Percentiles rank a stretch among this genome's conserved stretches.
These are phyloP conservation scores for Cyphomyrmex costatus DNA, from an alignment of 1,140 invertebrate genomes.

Conservation along the genomic window DNA sequence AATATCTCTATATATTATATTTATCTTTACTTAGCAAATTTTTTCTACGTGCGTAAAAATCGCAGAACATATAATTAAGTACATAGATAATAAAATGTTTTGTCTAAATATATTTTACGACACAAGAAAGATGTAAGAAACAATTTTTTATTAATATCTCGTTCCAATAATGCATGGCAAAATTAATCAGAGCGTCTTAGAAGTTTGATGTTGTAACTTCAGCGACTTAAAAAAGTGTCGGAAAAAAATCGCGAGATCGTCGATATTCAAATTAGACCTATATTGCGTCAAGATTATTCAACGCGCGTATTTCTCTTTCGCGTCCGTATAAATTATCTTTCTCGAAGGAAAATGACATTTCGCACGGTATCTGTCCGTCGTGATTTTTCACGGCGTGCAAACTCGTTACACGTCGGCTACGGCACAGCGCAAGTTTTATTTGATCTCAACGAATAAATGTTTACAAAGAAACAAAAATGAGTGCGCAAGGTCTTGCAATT, in stretches of 20 bases:
- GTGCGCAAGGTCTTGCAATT: not conserved
- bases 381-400: constrained; percentile 24
- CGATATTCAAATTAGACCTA: constrained; percentile 9
- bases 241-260: not conserved
- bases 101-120: not conserved
- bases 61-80: not conserved
- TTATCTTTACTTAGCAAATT: not conserved
- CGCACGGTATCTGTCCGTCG: not conserved
- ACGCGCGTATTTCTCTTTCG: not conserved
- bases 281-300: constrained; percentile 35
- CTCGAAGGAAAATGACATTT: constrained; percentile 13
- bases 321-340: constrained; percentile 16
- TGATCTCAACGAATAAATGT: constrained; percentile 21
- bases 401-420: not conserved
- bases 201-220: not conserved
- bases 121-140: too few relatives aligned
- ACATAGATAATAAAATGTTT: not conserved
- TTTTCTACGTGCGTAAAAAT: not conserved
- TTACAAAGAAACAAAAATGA: not conserved
- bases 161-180: not conserved
- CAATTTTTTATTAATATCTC: not conserved
- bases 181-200: not conserved
- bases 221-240: not conserved
- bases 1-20: not conserved
- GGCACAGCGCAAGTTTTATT: not conserved